Percentiles rank a stretch among this genome's conserved stretches.
Conservation (phyloP, 2,113 vertebrate genomes). For the Cairina moschata region DNA sequence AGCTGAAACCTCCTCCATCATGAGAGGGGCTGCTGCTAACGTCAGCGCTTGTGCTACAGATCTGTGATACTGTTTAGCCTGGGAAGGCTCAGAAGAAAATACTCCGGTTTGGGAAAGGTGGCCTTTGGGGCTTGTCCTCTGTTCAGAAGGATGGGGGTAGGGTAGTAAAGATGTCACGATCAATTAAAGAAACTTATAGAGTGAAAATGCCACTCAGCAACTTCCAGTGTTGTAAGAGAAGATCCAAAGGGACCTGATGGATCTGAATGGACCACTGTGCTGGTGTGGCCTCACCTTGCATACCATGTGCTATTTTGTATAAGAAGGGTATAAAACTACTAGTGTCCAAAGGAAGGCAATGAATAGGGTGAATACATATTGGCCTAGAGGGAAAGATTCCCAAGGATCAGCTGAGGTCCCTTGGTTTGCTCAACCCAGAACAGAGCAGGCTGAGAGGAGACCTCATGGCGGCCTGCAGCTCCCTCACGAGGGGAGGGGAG, state of each 20-base stretch:
- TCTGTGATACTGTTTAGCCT: accelerated
- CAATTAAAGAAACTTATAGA: not conserved
- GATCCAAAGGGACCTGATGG: accelerated
- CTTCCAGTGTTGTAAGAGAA: not conserved
- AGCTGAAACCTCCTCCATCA: accelerated
- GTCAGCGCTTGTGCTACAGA: not conserved
- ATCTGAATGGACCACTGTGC: not conserved
- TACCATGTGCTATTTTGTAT: not conserved
- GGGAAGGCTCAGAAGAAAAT: not conserved
- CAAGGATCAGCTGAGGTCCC: not conserved
- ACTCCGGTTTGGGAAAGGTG: not conserved
- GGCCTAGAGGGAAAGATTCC: not conserved
- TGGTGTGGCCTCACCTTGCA: not conserved
- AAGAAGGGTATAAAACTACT: not conserved
- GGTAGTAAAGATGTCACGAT: accelerated
- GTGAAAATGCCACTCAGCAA: not conserved
- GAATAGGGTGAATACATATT: not conserved
- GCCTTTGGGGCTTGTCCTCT: not conserved
- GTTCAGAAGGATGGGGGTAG: accelerated
- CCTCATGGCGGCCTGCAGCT: too few relatives aligned
- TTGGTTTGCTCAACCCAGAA: not conserved
- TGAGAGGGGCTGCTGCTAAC: not conserved
- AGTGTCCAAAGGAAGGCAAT: not conserved
- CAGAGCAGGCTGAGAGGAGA: not conserved
- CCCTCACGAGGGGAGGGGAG: too few relatives aligned